Evolutionary conservation across 2,113 vertebrate genomes (phyloP), one percentile per base, ranked within the genome.

Genomic region (Terrapene triunguis): DNA sequence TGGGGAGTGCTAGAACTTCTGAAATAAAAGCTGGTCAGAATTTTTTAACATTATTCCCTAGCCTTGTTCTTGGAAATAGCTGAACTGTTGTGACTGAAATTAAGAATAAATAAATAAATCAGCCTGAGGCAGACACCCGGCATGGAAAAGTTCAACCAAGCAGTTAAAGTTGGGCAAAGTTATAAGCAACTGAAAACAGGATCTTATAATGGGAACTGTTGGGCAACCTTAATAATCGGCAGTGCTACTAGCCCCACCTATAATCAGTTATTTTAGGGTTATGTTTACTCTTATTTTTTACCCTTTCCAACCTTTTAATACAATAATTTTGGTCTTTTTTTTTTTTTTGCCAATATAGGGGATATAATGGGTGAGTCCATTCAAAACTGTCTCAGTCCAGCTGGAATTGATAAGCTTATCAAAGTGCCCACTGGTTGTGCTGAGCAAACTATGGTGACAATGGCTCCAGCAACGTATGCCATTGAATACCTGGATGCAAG

Each of bases 401-500:
- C 90, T 0, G 98, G 93, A 24, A 97, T 99, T 86, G 82, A 92
- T 38, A 12, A n/a, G 3, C 95, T 99, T 87, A 98, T 99, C 9
- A 17, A 3, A 10, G 88, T 98, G 42, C 99, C 99, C 11, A 10
- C 0, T 2, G 98, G 98, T 35, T 99, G 99, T 87, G 98, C 98
- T 72, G 98, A 99, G 87, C 99, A 99, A 94, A 99, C 99, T 0
- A 98, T 98, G 97, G 84, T 91, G 35, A 19, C 2, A 21, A 97
- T 99, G 95, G 97, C 98, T 48, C 99, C 98, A 3, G 98, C 98
- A 27, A 97, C 90, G 24, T 96, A 98, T 0, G 98, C 98, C 3
- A 89, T 98, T 2, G 98, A 98, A 32, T 99, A 99, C 90, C 95
- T 99, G 92, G 98, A 98, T 88, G 93, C 97, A 80, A 98, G 93